Percentiles rank a stretch among this genome's conserved stretches.
Evolutionary conservation across 2,888 invertebrate genomes (phyloP).

Genomic region (Eretmocerus hayati): DNA sequence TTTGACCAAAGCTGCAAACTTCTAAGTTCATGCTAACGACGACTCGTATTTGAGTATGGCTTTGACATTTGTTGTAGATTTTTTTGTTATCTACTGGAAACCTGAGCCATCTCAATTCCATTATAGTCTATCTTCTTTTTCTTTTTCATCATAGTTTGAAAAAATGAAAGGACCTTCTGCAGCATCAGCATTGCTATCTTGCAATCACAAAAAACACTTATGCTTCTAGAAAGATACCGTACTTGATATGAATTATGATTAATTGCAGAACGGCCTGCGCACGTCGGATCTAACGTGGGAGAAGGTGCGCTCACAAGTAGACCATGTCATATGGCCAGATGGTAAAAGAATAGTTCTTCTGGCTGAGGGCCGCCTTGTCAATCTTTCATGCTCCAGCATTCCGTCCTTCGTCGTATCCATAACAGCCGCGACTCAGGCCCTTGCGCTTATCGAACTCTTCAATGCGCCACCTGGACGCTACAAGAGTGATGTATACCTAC

Average conservation of each 20-base stretch:
- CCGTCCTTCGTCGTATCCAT: conserved; percentile 98
- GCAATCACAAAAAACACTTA: too few species aligned
- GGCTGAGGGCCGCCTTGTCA: conserved; percentile 92
- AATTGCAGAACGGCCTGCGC: conserved; percentile 79
- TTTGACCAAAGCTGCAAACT: too few species aligned
- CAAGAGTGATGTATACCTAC: conserved; percentile 92
- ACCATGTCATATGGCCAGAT: conserved; percentile 98
- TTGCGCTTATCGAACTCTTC: conserved; percentile 93
- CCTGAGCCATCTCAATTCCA: too few species aligned
- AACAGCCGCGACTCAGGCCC: conserved; percentile 92
- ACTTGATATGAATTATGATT: too few species aligned
- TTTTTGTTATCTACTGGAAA: too few species aligned
- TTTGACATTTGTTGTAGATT: neutral
- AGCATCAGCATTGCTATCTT: too few species aligned
- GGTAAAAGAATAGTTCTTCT: conserved; percentile 89
- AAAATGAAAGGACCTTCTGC: too few species aligned
- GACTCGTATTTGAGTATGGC: neutral
- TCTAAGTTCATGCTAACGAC: too few species aligned
- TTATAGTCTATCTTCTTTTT: too few species aligned
- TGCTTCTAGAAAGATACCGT: too few species aligned
- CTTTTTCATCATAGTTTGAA: too few species aligned
- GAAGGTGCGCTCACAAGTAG: conserved; percentile 93
- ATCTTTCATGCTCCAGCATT: conserved; percentile 92
- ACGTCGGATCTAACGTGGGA: conserved; percentile 97
- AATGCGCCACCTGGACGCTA: conserved; percentile 93